Evolutionary conservation across 2,797 vertebrate genomes (phyloP), one percentile per base, ranked within the genome.

Genomic region (Nannoperca obscura): DNA sequence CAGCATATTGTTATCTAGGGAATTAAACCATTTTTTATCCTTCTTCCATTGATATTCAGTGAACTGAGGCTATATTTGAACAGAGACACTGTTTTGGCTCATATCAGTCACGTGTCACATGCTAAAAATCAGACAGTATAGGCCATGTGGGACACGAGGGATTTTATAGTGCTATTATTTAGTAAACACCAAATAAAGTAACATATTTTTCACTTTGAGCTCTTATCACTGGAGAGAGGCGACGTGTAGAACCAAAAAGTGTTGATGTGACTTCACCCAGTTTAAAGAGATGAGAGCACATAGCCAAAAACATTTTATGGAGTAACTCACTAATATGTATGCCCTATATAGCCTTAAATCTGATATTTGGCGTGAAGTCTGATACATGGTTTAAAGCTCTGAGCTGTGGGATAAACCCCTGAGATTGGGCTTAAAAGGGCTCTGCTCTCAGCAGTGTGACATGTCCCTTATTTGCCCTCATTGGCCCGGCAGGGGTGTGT

Each of bases 351-450:
- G 49, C 49, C 47, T 76, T 71, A 81, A 89, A 82, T 87, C 81
- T 77, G 79, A 85, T 75, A 79, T 86, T 86, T 85, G 76, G 77
- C 68, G 76, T 69, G 24, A 46, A 69, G 74, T 67, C 75, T 79
- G 65, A 85, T 82, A 65, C 59, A 34, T 74, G 82, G 76, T 83
- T 83, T 87, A 84, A 84, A 87, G 24, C 60, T 32, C 77, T 83
- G 84, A 87, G 84, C 89, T 76, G 71, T 71, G 74, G 61, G 87
- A 89, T 91, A 88, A 91, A 91, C 67, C 80, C 73, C 57, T 68
- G 66, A 81, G 58, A 82, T 75, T 71, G 70, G 70, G 88, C 13
- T 92, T 83, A 80, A 71, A 85, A 75, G 73, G 82, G 78, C 75
- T 85, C 76, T 79, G 77, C 70, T 82, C 84, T 75, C 73, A 76